These are phyloP conservation scores for Morphnarchus princeps DNA, from an alignment of 2,113 vertebrate species.

Conservation along the genomic window DNA sequence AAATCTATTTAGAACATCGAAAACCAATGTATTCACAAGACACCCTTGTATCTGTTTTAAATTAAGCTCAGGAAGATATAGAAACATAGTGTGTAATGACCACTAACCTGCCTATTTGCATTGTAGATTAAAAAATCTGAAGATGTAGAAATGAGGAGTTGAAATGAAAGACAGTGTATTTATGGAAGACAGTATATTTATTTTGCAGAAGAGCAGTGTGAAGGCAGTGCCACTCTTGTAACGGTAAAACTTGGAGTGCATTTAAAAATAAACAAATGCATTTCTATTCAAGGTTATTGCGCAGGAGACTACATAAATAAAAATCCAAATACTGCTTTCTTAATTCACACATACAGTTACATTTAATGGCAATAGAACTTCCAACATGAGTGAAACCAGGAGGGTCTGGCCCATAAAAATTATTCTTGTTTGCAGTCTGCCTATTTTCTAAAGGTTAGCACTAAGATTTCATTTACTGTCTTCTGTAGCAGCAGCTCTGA, in stretches of 20 bases:
- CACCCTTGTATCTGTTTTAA: conserved; percentile 23
- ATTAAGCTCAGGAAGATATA: neutral
- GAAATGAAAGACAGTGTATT: neutral
- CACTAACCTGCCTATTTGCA: conserved; percentile 42
- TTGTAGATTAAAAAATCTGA: conserved; percentile 37
- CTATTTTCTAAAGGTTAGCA: neutral
- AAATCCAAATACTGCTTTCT: neutral
- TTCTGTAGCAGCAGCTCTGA: neutral
- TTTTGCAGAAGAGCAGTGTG: conserved; percentile 33
- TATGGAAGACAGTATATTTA: conserved; percentile 30
- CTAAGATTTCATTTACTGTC: conserved; percentile 16
- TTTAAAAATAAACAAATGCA: conserved; percentile 43
- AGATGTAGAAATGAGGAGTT: conserved; percentile 36
- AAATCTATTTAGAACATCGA: conserved; percentile 64
- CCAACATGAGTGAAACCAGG: conserved; percentile 5
- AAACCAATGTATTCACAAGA: conserved; percentile 18
- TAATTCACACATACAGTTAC: conserved; percentile 31
- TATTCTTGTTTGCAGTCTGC: conserved; percentile 42
- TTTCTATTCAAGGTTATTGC: conserved; percentile 12
- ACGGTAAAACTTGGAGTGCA: conserved; percentile 13
- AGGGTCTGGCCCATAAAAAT: conserved; percentile 27
- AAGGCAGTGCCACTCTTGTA: neutral
- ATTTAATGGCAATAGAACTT: conserved; percentile 12
- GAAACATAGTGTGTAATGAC: neutral
- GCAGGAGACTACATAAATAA: conserved; percentile 40